These are phyloP conservation scores for Eidolon helvum DNA, from an alignment of 2,113 vertebrate genomes.

Conservation along the genomic window DNA sequence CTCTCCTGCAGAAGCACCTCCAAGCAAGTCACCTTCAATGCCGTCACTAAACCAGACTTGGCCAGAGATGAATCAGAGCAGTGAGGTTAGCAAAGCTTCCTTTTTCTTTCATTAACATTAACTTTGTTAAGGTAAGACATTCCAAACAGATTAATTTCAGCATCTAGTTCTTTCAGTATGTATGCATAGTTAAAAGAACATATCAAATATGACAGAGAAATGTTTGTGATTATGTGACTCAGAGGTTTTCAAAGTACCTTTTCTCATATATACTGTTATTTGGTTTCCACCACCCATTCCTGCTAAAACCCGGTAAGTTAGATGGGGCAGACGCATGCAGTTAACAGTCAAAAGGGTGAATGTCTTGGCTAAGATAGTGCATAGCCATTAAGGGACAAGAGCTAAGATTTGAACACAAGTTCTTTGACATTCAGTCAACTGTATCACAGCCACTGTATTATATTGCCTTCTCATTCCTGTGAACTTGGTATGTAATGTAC, in stretches of 20 bases:
- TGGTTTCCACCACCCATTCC: background rate
- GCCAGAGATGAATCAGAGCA: conserved; percentile 98
- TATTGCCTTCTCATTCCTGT: background rate
- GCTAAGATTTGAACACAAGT: background rate
- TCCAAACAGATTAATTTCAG: background rate
- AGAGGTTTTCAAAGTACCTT: conserved; percentile 25
- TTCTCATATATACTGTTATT: background rate
- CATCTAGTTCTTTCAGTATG: background rate
- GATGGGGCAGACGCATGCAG: background rate
- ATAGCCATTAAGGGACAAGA: background rate
- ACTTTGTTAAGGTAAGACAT: conserved; percentile 57
- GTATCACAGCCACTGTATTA: background rate
- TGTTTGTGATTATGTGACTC: background rate
- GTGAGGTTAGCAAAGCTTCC: conserved; percentile 89
- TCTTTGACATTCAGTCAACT: background rate
- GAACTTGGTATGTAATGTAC: background rate
- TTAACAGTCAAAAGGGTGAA: background rate
- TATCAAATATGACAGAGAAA: background rate
- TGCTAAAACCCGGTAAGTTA: background rate
- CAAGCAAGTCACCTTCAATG: conserved; percentile 99
- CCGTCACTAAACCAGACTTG: conserved; percentile 99
- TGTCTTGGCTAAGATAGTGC: background rate
- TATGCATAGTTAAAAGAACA: background rate
- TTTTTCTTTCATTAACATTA: conserved; percentile 64
- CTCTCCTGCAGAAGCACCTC: conserved; percentile 96